Conservation (phyloP, 2,888 invertebrate species). For the Tetragnatha montana region DNA sequence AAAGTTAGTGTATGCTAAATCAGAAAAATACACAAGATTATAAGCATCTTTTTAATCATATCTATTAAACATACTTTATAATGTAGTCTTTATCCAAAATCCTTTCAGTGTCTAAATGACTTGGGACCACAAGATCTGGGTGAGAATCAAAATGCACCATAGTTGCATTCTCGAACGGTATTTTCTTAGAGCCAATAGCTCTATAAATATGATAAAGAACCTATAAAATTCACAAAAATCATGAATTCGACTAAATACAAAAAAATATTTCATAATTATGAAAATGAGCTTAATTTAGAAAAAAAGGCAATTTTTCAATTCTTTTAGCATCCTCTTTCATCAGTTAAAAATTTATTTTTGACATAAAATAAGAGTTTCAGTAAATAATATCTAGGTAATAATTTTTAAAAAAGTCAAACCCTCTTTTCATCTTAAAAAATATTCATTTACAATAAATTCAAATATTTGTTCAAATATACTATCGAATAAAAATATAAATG, state of each 20-base stretch:
- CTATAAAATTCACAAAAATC: conserved; percentile 29
- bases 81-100: conserved; percentile 83
- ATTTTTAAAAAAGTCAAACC: no score
- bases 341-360: not conserved
- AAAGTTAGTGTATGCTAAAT: not conserved
- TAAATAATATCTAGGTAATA: no score
- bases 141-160: conserved; percentile 93
- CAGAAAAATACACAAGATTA: not conserved
- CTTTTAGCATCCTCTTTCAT: not conserved
- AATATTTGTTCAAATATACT: no score
- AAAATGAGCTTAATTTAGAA: not conserved
- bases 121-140: conserved; percentile 91
- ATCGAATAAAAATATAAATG: no score
- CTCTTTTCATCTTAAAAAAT: no score
- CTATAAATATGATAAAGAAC: conserved; percentile 70
- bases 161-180: conserved; percentile 85
- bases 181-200: conserved; percentile 80
- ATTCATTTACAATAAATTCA: no score
- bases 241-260: not conserved
- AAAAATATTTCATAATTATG: not conserved
- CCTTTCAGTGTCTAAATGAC: conserved; percentile 84
- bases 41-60: no score
- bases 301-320: not conserved
- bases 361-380: no score
- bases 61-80: conserved; percentile 74